These are phyloP conservation scores for Propithecus perrieri DNA, from an alignment of 2,797 vertebrate species.

Conservation along the genomic window DNA sequence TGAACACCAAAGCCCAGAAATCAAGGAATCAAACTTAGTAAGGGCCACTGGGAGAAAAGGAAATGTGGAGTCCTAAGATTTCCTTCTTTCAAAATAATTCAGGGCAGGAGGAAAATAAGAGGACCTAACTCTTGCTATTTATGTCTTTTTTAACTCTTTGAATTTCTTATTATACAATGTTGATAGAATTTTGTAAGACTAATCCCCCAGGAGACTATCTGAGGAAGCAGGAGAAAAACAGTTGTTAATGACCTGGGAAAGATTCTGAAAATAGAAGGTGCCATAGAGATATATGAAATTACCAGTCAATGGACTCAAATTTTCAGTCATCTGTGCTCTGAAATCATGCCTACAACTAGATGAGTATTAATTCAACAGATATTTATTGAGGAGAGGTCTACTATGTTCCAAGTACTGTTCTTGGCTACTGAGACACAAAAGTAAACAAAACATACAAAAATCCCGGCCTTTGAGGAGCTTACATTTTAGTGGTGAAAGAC, in stretches of 20 bases:
- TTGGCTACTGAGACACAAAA: neutral
- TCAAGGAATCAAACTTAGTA: neutral
- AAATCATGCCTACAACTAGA: neutral
- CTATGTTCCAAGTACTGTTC: neutral
- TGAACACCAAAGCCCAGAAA: neutral
- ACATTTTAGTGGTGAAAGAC: neutral
- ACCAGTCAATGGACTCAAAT: neutral
- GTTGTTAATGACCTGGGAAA: neutral
- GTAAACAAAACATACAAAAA: neutral
- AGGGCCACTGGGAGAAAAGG: neutral
- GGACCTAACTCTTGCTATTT: neutral
- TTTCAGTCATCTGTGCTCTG: neutral
- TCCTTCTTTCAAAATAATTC: conserved; percentile 5
- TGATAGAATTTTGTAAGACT: conserved; percentile 13
- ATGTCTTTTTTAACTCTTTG: neutral
- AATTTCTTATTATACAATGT: neutral
- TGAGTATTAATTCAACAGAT: neutral
- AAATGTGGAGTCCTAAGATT: neutral
- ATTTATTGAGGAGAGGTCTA: neutral
- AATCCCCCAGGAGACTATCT: neutral
- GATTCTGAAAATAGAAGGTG: neutral
- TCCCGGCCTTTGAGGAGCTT: neutral
- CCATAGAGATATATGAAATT: neutral
- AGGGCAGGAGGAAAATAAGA: conserved; percentile 2
- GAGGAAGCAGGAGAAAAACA: neutral